phyloP scores from a whole-genome alignment of 2,797 vertebrate species.

The Dryobates pubescens region DNA sequence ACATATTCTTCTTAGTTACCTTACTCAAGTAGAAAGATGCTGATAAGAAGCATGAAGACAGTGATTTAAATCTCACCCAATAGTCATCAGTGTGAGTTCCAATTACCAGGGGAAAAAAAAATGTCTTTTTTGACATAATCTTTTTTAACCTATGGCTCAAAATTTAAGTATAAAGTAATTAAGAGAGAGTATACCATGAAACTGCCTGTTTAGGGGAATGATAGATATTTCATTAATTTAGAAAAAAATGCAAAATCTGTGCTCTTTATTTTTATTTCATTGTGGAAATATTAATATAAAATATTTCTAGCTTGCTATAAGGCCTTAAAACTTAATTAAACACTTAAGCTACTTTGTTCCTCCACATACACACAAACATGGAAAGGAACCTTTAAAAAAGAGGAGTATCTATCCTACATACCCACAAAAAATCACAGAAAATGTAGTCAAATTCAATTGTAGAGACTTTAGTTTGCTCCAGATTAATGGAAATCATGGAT shows the following conservation, averaged over 20 bases:
- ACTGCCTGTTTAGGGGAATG: neutral
- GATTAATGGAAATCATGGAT: neutral
- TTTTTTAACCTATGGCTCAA: neutral
- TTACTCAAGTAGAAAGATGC: neutral
- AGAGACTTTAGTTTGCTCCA: neutral
- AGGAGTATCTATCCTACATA: neutral
- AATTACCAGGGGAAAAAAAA: neutral
- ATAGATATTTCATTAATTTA: neutral
- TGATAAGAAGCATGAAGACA: neutral
- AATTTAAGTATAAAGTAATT: neutral
- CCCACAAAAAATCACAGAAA: neutral
- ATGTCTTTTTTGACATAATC: neutral
- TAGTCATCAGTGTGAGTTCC: neutral
- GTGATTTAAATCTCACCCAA: neutral
- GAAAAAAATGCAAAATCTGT: neutral
- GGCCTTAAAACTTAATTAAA: neutral
- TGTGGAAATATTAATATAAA: neutral
- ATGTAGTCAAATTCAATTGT: neutral
- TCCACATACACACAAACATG: neutral
- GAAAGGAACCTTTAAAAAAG: neutral
- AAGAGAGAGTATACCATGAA: neutral
- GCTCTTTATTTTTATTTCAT: neutral
- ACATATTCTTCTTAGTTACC: neutral
- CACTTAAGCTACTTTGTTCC: neutral
- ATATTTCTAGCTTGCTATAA: neutral